These are phyloP conservation scores for Aphidius ervi DNA, from an alignment of 1,140 invertebrate species.

Conservation along the genomic window DNA sequence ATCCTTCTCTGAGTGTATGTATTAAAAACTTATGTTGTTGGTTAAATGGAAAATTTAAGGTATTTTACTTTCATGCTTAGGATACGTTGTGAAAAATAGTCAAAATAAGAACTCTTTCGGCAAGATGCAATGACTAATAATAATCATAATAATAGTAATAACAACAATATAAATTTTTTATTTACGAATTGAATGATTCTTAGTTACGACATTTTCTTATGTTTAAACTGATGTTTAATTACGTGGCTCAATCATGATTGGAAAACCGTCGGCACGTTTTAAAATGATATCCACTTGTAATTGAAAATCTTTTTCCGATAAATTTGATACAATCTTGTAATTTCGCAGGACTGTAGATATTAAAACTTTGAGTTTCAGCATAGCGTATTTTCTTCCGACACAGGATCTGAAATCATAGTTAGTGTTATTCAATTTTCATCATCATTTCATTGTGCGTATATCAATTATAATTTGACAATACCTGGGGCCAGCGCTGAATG, in stretches of 20 bases:
- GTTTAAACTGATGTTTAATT: no score
- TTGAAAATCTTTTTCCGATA: slow-evolving; percentile 45
- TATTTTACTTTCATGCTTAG: no score
- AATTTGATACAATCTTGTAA: slow-evolving; percentile 53
- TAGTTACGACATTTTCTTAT: no score
- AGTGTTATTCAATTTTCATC: neutral
- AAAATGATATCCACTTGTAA: slow-evolving; percentile 52
- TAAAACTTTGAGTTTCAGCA: slow-evolving; percentile 63
- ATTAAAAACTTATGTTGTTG: no score
- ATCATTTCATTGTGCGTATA: neutral
- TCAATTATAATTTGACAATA: slow-evolving; percentile 44
- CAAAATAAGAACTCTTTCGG: no score
- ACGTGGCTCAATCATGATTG: slow-evolving; percentile 44
- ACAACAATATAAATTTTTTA: no score
- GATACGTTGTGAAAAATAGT: no score
- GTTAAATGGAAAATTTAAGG: no score
- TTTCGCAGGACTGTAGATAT: slow-evolving; percentile 61
- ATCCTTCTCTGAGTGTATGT: no score
- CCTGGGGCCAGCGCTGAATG: slow-evolving; percentile 86
- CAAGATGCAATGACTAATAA: no score
- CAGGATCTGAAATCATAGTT: slow-evolving; percentile 47
- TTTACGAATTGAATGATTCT: no score
- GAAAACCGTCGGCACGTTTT: slow-evolving; percentile 52
- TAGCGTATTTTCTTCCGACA: slow-evolving; percentile 66
- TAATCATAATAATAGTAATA: no score